Percentiles rank a stretch among this genome's conserved stretches.
These are phyloP conservation scores for Todiramphus chloris DNA, from an alignment of 2,113 vertebrate genomes.

Conservation along the genomic window DNA sequence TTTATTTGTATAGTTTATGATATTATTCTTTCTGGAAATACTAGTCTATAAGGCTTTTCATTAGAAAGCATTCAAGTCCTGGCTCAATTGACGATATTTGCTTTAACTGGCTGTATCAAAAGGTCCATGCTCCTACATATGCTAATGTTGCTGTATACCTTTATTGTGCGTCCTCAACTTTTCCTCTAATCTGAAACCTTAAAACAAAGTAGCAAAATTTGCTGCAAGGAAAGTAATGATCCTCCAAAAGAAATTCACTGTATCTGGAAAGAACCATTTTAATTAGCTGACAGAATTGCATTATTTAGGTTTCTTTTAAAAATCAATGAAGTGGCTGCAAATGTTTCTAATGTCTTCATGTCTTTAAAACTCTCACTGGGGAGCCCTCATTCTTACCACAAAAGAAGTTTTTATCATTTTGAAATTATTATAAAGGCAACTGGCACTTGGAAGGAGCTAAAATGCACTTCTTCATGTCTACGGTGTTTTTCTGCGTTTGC, in stretches of 20 bases:
- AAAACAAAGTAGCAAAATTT: conserved; percentile 55
- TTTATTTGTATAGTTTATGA: conserved; percentile 44
- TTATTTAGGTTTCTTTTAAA: conserved; percentile 67
- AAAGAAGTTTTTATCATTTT: not conserved
- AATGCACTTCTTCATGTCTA: not conserved
- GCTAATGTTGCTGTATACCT: not conserved
- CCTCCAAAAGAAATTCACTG: conserved; percentile 65
- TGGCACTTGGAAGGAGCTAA: not conserved
- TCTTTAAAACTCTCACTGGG: conserved; percentile 18
- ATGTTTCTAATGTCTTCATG: not conserved
- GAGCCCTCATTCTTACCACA: not conserved
- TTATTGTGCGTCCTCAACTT: not conserved
- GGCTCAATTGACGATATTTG: not conserved
- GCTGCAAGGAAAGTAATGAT: conserved; percentile 66
- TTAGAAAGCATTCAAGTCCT: not conserved
- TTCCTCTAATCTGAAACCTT: conserved; percentile 38
- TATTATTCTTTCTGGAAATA: conserved; percentile 25
- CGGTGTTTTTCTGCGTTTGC: not conserved
- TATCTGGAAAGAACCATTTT: conserved; percentile 62
- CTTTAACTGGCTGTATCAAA: not conserved
- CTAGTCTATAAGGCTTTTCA: not conserved
- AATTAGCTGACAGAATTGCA: conserved; percentile 70
- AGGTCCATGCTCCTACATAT: not conserved
- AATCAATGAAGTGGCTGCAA: conserved; percentile 59
- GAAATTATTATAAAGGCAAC: not conserved